Evolutionary conservation across 1,140 invertebrate species (phyloP).

Genomic region (Cylas formicarius): DNA sequence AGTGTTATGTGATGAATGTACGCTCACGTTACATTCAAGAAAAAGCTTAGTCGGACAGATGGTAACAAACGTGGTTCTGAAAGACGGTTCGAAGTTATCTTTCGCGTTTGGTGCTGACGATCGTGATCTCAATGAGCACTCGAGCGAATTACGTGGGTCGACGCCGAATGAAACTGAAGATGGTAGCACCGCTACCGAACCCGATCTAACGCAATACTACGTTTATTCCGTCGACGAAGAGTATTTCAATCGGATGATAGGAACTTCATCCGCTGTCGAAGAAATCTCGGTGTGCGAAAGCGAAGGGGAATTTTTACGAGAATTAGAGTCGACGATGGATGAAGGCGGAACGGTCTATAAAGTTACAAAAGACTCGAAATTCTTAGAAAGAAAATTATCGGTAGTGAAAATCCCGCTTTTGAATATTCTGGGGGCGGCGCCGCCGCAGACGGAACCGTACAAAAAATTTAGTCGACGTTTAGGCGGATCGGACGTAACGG

Average conservation of each 20-base stretch:
- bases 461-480: slow-evolving; percentile 8
- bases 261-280: no score
- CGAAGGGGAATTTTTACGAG: no score
- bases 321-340: not conserved
- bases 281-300: no score
- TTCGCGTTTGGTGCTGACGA: no score
- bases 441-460: not conserved
- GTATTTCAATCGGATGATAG: no score
- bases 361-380: slow-evolving; percentile 11
- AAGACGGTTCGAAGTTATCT: slow-evolving; percentile 20
- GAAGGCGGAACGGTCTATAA: slow-evolving; percentile 15
- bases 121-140: no score
- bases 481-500: not conserved
- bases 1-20: slow-evolving; percentile 17
- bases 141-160: no score
- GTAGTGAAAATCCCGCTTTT: slow-evolving; percentile 17
- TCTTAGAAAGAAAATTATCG: slow-evolving; percentile 7
- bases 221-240: no score
- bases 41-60: slow-evolving; percentile 3
- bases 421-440: slow-evolving; percentile 6
- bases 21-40: slow-evolving; percentile 15
- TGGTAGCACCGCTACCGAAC: no score
- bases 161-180: no score
- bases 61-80: slow-evolving; percentile 7
- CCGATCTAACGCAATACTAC: no score